Evolutionary conservation across 2,888 invertebrate genomes (phyloP), one percentile per base, ranked within the genome.

Genomic region (Oligia latruncula): DNA sequence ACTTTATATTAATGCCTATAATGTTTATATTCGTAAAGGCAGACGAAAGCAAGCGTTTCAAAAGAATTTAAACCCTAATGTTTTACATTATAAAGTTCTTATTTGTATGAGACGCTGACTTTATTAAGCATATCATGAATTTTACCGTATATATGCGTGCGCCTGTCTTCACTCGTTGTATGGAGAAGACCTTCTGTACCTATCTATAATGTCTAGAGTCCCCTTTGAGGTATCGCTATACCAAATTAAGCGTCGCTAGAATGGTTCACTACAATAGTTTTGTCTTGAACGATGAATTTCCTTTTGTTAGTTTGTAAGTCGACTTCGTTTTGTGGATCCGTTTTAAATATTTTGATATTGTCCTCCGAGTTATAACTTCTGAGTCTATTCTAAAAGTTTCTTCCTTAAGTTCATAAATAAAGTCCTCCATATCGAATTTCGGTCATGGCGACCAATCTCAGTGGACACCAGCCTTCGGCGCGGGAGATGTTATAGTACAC

Each of bases 201-300:
- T n/a, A 43, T 40, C 1, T 82, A 1, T 52, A 15, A 11, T n/a
- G 8, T 35, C 58, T 74, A 29, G 71, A 80, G 77, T 62, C 83
- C 84, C 83, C 82, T 90, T 90, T 89, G 89, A 90, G 80, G 83
- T 81, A 82, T 89, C 85, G 84, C 83, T 87, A 71, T 85, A 85
- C 87, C 81, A 77, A 89, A 91, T 91, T 91, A 91, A 89, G 85
- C 81, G 86, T 77, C 77, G 90, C 84, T 90, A 78, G 86, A 89
- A 90, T 86, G 87, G 88, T 85, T 88, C 71, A 52, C 88, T 85
- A 88, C 91, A 89, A 90, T 91, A 88, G 91, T 88, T 90, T 87
- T 86, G 86, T 88, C 89, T 90, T 88, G 82, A 87, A 85, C 71
- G 87, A 85, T 80, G 82, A 86, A 86, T 87, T 81, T 72, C 72